Evolutionary conservation across 2,888 invertebrate species (phyloP), one percentile per base, ranked within the genome.

Genomic region (Cryptocephalus primarius): DNA sequence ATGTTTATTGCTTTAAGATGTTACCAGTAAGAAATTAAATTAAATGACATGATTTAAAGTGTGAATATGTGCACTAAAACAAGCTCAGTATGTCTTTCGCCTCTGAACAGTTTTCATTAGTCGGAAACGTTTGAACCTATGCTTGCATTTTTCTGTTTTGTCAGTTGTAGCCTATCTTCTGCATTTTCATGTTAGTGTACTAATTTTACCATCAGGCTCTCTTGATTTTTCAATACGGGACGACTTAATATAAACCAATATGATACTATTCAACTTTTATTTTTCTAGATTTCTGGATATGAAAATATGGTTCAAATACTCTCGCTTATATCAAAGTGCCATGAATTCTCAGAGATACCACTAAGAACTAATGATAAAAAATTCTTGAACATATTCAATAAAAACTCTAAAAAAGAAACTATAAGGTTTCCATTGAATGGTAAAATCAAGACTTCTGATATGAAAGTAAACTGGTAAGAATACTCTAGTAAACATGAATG

Each of bases 401-500:
- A 78, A 58, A 79, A 77, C 60, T 77, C 77, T 56, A 65, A 67
- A 42, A 68, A 66, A 49, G 60, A 71, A 46, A 77, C 79, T 0
- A 80, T 85, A 48, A 72, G 86, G 8, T 86, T 77, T 67, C 82
- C 84, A 1, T 73, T 87, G 65, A 75, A 75, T 52, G 86, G 85
- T 40, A 82, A 77, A 66, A 82, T 88, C 40, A 81, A 74, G 60
- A 81, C 79, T 1, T 69, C 75, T 44, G 79, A 82, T 56, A 83
- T 85, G 81, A 88, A 88, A 69, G 74, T 85, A n/a, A 84, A 80
- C 61, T 83, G 83, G 83, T 83, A 73, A 72, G 65, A 55, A 36
- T 36, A 11, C 12, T 36, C 36, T 36, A 36, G 6, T 11, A 12
- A 36, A 36, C 6, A 36, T 4, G 2, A 36, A 4, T 36, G 36